Percentiles rank a stretch among this genome's conserved stretches.
Evolutionary conservation across 2,797 vertebrate genomes (phyloP).

Genomic region (Diplodus puntazzo): DNA sequence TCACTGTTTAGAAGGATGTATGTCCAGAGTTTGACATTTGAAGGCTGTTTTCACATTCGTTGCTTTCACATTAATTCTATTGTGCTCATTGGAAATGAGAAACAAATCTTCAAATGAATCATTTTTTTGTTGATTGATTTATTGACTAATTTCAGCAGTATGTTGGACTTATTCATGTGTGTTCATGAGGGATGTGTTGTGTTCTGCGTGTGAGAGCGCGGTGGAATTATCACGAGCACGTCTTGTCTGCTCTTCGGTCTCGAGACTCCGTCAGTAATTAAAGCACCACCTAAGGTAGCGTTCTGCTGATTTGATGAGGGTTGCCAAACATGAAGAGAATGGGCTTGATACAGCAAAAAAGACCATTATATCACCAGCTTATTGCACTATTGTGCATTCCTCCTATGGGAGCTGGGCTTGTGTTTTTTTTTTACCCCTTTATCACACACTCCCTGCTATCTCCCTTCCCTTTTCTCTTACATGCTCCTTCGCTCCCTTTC

Average conservation of each 20-base stretch:
- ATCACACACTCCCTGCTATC: conserved; percentile 61
- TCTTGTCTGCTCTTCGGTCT: conserved; percentile 60
- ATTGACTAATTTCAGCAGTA: neutral
- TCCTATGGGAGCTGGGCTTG: conserved; percentile 79
- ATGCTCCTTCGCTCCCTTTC: conserved; percentile 36
- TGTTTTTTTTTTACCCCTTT: conserved; percentile 63
- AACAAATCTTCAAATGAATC: no score
- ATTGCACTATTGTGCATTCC: conserved; percentile 79
- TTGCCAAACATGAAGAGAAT: conserved; percentile 78
- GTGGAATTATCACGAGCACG: conserved; percentile 58
- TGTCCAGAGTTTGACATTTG: no score
- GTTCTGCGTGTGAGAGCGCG: conserved; percentile 24
- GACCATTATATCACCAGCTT: conserved; percentile 78
- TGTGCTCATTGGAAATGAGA: no score
- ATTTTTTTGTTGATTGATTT: neutral
- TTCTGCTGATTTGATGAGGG: conserved; percentile 81
- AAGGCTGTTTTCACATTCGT: no score
- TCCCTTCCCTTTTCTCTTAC: conserved; percentile 48
- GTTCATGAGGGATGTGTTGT: neutral
- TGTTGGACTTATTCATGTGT: neutral
- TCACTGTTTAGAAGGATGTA: no score
- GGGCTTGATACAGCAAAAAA: conserved; percentile 76
- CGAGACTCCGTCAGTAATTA: conserved; percentile 78
- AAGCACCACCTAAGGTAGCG: conserved; percentile 77
- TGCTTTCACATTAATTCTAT: no score